These are phyloP conservation scores for Capreolus pygargus DNA, from an alignment of 2,113 vertebrate species.

Conservation along the genomic window DNA sequence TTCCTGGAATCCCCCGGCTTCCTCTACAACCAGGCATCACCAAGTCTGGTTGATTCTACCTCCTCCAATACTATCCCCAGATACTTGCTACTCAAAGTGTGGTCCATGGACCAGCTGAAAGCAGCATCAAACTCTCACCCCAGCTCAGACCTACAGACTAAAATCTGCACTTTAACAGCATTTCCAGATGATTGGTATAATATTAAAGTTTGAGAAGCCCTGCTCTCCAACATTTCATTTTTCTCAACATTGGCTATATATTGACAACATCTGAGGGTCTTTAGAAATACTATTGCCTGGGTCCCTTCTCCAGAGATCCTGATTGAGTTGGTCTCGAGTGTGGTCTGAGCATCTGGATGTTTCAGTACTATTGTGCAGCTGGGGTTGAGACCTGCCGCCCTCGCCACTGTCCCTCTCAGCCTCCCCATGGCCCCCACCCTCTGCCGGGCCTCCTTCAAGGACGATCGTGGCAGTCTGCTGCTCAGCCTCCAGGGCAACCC, in stretches of 20 bases:
- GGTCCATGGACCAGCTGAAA: background rate
- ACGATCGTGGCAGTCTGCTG: background rate
- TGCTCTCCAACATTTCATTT: background rate
- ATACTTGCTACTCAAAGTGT: background rate
- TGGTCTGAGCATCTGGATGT: background rate
- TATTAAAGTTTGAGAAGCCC: background rate
- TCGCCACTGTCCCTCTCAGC: accelerated
- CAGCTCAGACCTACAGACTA: background rate
- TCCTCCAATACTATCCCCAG: background rate
- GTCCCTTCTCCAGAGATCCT: background rate
- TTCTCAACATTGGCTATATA: background rate
- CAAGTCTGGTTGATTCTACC: background rate
- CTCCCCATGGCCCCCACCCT: background rate
- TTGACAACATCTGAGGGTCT: background rate
- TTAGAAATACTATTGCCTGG: background rate
- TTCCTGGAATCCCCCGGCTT: background rate
- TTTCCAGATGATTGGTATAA: background rate
- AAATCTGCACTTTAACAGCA: background rate
- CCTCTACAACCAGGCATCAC: background rate
- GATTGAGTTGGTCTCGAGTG: background rate
- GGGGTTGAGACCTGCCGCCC: background rate
- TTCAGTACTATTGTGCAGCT: background rate
- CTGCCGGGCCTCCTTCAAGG: background rate
- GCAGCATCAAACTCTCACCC: background rate
- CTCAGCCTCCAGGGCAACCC: background rate